Evolutionary conservation across 2,797 vertebrate genomes (phyloP).

Genomic region (Coluber constrictor): DNA sequence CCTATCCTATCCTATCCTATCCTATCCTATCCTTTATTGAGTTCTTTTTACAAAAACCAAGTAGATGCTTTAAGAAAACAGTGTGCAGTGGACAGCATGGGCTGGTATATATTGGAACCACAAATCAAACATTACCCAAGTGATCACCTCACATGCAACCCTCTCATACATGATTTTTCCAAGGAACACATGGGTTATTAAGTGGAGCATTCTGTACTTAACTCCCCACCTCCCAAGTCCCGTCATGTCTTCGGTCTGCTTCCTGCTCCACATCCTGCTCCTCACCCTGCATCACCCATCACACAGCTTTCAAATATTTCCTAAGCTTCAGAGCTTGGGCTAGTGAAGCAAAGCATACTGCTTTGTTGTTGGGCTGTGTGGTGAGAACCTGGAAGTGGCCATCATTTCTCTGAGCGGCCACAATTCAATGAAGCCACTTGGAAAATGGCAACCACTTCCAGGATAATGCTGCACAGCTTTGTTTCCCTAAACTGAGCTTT

Average conservation of each 20-base stretch:
- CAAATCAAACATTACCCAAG: background rate
- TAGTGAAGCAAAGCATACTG: background rate
- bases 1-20: too few species aligned
- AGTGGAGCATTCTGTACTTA: background rate
- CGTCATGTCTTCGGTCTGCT: background rate
- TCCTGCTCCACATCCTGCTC: background rate
- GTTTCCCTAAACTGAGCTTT: background rate
- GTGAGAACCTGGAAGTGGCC: background rate
- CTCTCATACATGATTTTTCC: background rate
- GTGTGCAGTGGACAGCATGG: background rate
- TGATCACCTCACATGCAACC: background rate
- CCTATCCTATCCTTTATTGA: background rate
- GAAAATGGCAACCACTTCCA: background rate
- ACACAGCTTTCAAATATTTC: background rate
- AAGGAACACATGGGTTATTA: background rate
- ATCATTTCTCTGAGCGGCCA: background rate
- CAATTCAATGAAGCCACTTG: background rate
- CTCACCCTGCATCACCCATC: background rate
- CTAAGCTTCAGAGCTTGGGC: background rate
- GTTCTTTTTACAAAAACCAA: background rate
- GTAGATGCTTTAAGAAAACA: background rate
- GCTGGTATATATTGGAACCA: background rate
- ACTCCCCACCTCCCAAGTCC: background rate
- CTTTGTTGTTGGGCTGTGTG: background rate
- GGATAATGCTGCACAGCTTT: background rate